These are phyloP conservation scores for Terebella lapidaria DNA, from an alignment of 2,888 invertebrate genomes.

Conservation along the genomic window DNA sequence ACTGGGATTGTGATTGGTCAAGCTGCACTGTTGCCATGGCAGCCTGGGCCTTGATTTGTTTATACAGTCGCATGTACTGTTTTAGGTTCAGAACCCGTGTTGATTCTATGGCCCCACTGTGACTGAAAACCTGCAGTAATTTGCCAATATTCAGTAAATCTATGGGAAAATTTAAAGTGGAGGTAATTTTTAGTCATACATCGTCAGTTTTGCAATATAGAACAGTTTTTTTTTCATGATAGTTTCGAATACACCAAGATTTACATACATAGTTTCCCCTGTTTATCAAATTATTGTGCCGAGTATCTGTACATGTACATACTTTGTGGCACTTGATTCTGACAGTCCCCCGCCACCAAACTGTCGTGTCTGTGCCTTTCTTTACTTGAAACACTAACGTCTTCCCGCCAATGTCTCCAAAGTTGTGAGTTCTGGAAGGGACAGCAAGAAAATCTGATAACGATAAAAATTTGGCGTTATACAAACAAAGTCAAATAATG, in stretches of 20 bases:
- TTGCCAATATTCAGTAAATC: too few species aligned
- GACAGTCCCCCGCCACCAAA: constrained; percentile 68
- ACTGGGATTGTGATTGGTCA: constrained; percentile 20
- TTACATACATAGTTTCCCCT: not conserved
- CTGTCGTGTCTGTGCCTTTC: constrained; percentile 62
- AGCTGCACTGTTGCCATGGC: constrained; percentile 25
- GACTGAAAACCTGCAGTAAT: constrained; percentile 53
- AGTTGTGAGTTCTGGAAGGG: constrained; percentile 9
- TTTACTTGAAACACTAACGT: constrained; percentile 65
- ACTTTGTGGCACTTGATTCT: constrained; percentile 56
- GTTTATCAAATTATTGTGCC: not conserved
- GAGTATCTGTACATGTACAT: too few species aligned
- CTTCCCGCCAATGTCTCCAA: constrained; percentile 56
- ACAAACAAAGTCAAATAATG: too few species aligned
- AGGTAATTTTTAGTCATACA: too few species aligned
- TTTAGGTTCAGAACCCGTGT: constrained; percentile 62
- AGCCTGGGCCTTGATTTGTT: constrained; percentile 45
- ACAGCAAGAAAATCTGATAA: not conserved
- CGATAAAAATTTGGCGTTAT: too few species aligned
- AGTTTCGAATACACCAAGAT: not conserved
- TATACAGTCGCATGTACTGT: constrained; percentile 63
- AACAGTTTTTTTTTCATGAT: not conserved
- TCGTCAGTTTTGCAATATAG: not conserved
- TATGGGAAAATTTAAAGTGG: too few species aligned
- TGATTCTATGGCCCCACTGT: constrained; percentile 58